Evolutionary conservation across 2,797 vertebrate genomes (phyloP).

Genomic region (Novumbra hubbsi): DNA sequence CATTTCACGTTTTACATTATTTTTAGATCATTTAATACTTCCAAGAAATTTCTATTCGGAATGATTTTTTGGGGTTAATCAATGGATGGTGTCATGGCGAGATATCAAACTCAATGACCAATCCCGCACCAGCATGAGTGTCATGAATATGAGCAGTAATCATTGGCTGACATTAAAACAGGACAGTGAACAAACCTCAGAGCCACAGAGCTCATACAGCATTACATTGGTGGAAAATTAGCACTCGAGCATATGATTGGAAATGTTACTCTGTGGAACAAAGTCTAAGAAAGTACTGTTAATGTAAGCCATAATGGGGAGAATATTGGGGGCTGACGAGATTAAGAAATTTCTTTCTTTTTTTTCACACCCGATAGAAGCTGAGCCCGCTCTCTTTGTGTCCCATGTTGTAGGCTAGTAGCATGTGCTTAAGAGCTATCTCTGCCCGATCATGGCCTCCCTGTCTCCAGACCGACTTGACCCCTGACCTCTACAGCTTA

Average conservation of each 20-base stretch:
- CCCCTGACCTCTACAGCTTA: conserved; percentile 55
- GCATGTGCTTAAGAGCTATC: conserved; percentile 9
- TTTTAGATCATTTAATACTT: conserved; percentile 16
- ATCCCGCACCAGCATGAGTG: conserved; percentile 15
- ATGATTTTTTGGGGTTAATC: conserved; percentile 42
- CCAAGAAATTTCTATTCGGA: conserved; percentile 18
- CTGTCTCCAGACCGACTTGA: conserved; percentile 21
- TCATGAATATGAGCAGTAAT: conserved; percentile 36
- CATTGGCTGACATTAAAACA: background rate
- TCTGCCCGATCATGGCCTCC: conserved; percentile 20
- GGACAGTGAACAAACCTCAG: conserved; percentile 1
- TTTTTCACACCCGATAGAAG: no score
- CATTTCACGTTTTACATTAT: conserved; percentile 37
- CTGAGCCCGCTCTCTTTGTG: background rate
- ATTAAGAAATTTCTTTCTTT: no score
- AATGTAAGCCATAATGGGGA: conserved; percentile 9
- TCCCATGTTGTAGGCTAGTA: conserved; percentile 22
- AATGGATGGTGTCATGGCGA: conserved; percentile 3
- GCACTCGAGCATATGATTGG: background rate
- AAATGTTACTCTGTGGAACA: conserved; percentile 10
- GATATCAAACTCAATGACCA: conserved; percentile 10
- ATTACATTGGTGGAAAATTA: background rate
- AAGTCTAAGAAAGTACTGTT: conserved; percentile 1
- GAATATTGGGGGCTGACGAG: background rate
- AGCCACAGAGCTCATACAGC: background rate